Evolutionary conservation across 2,797 vertebrate genomes (phyloP).

Genomic region (Ctenochaetus hawaiiensis): DNA sequence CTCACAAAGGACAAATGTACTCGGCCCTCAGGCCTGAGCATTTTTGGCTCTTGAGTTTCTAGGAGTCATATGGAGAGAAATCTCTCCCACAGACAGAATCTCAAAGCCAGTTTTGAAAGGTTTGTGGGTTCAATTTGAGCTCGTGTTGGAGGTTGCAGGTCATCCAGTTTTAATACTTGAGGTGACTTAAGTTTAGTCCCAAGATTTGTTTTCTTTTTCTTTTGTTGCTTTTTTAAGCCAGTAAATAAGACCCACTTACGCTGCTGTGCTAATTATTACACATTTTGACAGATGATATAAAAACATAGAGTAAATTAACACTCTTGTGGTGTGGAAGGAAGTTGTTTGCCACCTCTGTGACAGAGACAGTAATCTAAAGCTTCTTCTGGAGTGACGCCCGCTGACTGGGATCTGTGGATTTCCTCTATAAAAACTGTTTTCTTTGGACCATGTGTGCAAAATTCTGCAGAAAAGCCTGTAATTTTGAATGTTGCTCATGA

Average conservation of each 20-base stretch:
- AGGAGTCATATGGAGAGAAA: slow-evolving; percentile 14
- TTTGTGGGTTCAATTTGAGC: not conserved
- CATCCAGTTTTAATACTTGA: not conserved
- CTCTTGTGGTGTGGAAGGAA: slow-evolving; percentile 53
- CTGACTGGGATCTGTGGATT: slow-evolving; percentile 41
- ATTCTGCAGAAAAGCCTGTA: slow-evolving; percentile 25
- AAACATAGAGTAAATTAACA: slow-evolving; percentile 32
- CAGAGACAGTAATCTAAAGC: slow-evolving; percentile 23
- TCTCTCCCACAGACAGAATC: slow-evolving; percentile 17
- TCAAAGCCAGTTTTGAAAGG: slow-evolving; percentile 6
- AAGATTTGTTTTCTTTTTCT: slow-evolving; percentile 10
- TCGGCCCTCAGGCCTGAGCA: slow-evolving; percentile 21
- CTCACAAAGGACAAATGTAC: slow-evolving; percentile 19
- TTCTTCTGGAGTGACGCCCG: slow-evolving; percentile 22
- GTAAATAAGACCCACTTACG: not conserved
- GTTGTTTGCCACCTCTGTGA: slow-evolving; percentile 55
- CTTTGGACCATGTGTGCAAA: slow-evolving; percentile 45
- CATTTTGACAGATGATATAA: slow-evolving; percentile 23
- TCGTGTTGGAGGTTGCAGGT: not conserved
- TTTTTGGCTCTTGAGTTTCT: slow-evolving; percentile 1
- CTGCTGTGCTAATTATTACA: slow-evolving; percentile 25
- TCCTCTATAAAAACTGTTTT: slow-evolving; percentile 54
- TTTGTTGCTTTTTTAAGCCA: slow-evolving; percentile 4
- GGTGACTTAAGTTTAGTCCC: not conserved
- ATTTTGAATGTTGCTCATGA: slow-evolving; percentile 18